Conservation (phyloP, 2,888 invertebrate genomes). For the Exephanes ischioxanthus region DNA sequence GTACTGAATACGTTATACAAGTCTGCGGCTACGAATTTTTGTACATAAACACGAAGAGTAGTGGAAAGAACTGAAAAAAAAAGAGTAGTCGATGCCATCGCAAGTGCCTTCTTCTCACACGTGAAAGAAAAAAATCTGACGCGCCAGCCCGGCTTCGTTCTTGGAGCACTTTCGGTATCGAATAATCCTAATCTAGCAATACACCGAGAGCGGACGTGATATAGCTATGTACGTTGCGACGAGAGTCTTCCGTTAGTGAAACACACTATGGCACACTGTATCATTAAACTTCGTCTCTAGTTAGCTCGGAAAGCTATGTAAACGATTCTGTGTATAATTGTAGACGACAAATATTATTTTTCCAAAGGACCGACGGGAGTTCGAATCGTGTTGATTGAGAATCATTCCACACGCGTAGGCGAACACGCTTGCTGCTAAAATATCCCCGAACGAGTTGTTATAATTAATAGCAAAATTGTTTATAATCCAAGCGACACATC, state of each 20-base stretch:
- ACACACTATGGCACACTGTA: conserved; percentile 12
- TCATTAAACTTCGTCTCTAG: conserved; percentile 3
- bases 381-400: conserved; percentile 47
- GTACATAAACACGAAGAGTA: conserved; percentile 31
- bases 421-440: conserved; percentile 2
- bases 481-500: background rate
- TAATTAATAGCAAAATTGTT: conserved; percentile 12
- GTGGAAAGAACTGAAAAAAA: conserved; percentile 44
- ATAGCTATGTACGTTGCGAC: conserved; percentile 23
- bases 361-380: conserved; percentile 20
- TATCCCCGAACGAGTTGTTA: conserved; percentile 1
- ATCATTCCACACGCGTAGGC: conserved; percentile 49
- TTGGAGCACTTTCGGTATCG: conserved; percentile 45
- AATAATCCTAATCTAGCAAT: conserved; percentile 39
- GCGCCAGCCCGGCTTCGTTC: background rate
- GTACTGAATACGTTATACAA: conserved; percentile 17
- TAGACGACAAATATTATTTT: conserved; percentile 31
- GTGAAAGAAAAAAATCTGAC: conserved; percentile 9
- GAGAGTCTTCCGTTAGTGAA: conserved; percentile 43
- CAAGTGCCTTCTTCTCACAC: conserved; percentile 55
- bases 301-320: background rate
- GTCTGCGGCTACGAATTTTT: conserved; percentile 32
- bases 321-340: conserved; percentile 1
- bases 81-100: conserved; percentile 43
- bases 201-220: conserved; percentile 16